Conservation (phyloP, 2,113 vertebrate species). For the Blennius ocellaris region DNA sequence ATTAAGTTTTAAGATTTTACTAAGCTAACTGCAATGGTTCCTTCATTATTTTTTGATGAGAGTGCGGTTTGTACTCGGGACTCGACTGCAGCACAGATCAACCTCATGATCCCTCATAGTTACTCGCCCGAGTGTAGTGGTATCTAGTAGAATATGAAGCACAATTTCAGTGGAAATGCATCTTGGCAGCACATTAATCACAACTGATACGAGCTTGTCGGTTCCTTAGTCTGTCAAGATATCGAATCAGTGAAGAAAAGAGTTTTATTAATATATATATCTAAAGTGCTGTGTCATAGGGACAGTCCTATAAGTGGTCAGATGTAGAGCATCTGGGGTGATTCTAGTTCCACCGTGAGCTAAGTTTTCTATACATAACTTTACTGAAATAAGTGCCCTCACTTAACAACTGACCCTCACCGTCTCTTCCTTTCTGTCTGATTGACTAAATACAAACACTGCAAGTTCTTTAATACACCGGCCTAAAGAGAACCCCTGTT, state of each 20-base stretch:
- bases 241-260: not conserved
- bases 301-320: not conserved
- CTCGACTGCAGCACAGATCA: not conserved
- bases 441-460: not conserved
- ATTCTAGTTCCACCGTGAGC: not conserved
- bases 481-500: not conserved
- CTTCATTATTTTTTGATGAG: not conserved
- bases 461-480: not conserved
- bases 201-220: conserved; percentile 12
- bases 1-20: not conserved
- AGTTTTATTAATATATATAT: too few species aligned
- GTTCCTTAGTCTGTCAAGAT: conserved; percentile 10
- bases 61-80: not conserved
- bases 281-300: not conserved
- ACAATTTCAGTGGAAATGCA: conserved; percentile 3
- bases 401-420: not conserved
- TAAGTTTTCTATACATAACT: not conserved
- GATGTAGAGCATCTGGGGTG: not conserved
- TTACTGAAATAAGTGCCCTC: too few species aligned
- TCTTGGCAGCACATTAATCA: conserved; percentile 28
- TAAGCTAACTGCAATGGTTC: not conserved
- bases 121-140: not conserved
- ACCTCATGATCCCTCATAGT: not conserved
- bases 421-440: not conserved
- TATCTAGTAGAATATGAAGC: not conserved